Base-by-base conservation (phyloP, 2,888 invertebrate species). In the Gnatocerus cornutus region DNA sequence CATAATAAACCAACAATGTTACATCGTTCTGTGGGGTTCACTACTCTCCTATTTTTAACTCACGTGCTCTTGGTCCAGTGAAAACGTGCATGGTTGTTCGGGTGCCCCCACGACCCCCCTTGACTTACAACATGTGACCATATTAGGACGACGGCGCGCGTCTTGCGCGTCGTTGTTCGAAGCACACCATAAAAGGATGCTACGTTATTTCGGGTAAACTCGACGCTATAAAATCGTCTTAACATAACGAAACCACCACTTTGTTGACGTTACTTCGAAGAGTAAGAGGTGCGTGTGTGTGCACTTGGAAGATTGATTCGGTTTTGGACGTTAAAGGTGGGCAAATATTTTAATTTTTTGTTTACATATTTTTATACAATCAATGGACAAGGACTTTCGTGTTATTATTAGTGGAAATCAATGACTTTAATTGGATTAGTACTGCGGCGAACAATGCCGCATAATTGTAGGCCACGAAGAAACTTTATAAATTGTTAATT, bases 171-270 rank as follows among this genome's bases (percentile, higher is more conserved):
- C 82, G 78, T 75, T 77, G 76, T 74, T 76, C 78, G 76, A 64
- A 69, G 52, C 82, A 77, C 74, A 71, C 84, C 83, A 81, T 84
- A 83, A 81, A 83, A 82, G 83, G 83, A 75, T 76, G 78, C 79
- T 77, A 66, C 76, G 79, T 80, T 82, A 82, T 82, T 81, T 79
- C 77, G 79, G 79, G 76, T 76, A 71, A 76, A 64, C 67, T 73
- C 76, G 63, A 69, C 68, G 71, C 69, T 78, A 77, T 76, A 76
- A 74, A 77, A 77, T 72, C 72, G 55, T 53, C 46, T 16, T 13
- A 43, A 52, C 14, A 21, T 61, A 55, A 12, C 43, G 16, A 12
- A 29, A 48, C 55, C 48, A 66, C 48, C 67, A 41, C 39, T 56
- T 13, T 12, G 27, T 41, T 4, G 43, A 43, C 53, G 29, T 21